Base-by-base conservation (phyloP, 2,113 vertebrate genomes). In the Ophiodon elongatus region DNA sequence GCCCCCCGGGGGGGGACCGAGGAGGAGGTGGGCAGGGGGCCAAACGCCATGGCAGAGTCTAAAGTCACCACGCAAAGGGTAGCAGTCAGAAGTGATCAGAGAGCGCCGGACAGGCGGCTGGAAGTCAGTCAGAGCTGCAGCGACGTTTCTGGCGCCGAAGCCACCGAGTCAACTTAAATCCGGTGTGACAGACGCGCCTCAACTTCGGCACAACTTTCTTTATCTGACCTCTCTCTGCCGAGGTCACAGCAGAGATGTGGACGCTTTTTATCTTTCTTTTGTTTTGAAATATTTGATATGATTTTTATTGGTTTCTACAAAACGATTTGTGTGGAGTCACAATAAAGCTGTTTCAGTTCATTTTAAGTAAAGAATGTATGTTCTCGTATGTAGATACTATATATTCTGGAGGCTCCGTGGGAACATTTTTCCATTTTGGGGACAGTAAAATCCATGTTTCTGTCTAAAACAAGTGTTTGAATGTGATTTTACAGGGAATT, bases 31-130 rank as follows among this genome's bases (percentile, higher is more conserved):
- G 94, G 94, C 93, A 82, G 1, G 6, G 63, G 80, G 93, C 95
- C 95, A 95, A 79, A 79, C 29, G 47, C 87, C 5, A 25, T 83
- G 88, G 81, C 87, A 69, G 59, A 75, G 82, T 90, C 88, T 63
- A 75, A 71, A 87, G 88, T 92, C 88, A 85, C 83, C 84, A 90
- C 57, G 84, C 85, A 93, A 93, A 94, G 93, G 92, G 88, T 91
- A 93, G 85, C 92, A 94, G 95, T 95, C 94, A 95, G 81, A 94
- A 93, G 39, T 9, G 70, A 96, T 95, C 94, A 95, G 85, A 41
- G 66, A 81, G 85, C 62, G 84, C 66, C 77, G 87, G 90, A 93
- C 84, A 37, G 89, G 63, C 66, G 69, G 82, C 79, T 85, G 69
- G 88, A 88, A 88, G 85, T 81, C 80, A 52, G 84, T 88, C 87